A percentile compares a stretch with the other conserved stretches of the same genome.
These are phyloP conservation scores for Ditula angustiorana DNA, from an alignment of 2,888 invertebrate genomes.

Conservation along the genomic window DNA sequence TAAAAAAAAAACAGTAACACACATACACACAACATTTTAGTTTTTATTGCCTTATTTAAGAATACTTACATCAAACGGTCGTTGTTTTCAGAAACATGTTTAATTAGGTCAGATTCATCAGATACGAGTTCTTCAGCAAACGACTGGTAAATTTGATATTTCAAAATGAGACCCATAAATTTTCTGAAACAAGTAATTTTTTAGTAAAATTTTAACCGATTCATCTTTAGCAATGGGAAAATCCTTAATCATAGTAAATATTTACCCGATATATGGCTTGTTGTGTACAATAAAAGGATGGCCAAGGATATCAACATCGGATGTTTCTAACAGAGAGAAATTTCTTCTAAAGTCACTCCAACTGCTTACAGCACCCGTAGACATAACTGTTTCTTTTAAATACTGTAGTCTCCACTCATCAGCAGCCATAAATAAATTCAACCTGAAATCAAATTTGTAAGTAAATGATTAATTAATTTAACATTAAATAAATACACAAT, in stretches of 20 bases:
- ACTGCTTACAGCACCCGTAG: conserved; percentile 67
- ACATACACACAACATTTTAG: not conserved
- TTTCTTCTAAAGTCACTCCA: conserved; percentile 81
- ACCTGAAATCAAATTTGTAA: too few relatives aligned
- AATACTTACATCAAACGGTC: conserved; percentile 72
- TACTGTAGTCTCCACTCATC: conserved; percentile 84
- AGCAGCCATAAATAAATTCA: conserved; percentile 84
- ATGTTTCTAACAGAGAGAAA: conserved; percentile 75
- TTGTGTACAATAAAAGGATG: conserved; percentile 81
- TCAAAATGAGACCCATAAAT: conserved; percentile 83
- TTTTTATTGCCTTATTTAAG: conserved; percentile 9
- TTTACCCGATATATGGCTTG: conserved; percentile 84
- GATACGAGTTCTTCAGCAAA: conserved; percentile 77
- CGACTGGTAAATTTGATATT: conserved; percentile 84
- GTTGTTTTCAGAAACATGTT: conserved; percentile 71
- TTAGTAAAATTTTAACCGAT: not conserved
- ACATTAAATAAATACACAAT: too few relatives aligned
- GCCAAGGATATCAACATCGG: conserved; percentile 79
- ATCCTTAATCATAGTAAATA: not conserved
- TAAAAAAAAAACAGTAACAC: not conserved
- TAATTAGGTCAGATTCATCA: conserved; percentile 74
- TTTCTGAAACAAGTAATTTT: conserved; percentile 70
- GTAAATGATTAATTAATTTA: too few relatives aligned
- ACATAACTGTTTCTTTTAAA: conserved; percentile 67
- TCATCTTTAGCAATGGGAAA: conserved; percentile 4